Conservation (phyloP, 2,888 invertebrate species). For the Drosophila leonis region DNA sequence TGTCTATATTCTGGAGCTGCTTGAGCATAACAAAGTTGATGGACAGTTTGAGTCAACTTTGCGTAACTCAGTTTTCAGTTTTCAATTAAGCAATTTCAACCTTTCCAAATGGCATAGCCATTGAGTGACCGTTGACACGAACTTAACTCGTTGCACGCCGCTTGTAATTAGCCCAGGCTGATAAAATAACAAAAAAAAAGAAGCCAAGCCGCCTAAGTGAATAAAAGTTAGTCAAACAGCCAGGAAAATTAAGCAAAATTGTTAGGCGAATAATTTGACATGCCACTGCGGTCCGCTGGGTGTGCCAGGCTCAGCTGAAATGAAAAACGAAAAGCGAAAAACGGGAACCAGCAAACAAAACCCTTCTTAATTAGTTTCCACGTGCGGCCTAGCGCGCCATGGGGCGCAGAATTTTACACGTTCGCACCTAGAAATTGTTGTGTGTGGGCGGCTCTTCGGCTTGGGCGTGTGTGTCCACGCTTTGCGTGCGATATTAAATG, state of each 20-base stretch:
- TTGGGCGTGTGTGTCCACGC: conserved; percentile 45
- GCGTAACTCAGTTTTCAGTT: too few relatives aligned
- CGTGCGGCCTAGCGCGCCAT: conserved; percentile 28
- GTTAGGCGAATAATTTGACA: conserved; percentile 20
- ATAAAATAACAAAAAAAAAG: too few relatives aligned
- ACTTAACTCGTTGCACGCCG: too few relatives aligned
- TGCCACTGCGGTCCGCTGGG: conserved; percentile 18
- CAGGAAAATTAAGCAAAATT: conserved; percentile 21
- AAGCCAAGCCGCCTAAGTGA: too few relatives aligned
- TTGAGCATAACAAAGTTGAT: too few relatives aligned
- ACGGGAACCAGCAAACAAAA: conserved; percentile 17
- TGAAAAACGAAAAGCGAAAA: background rate
- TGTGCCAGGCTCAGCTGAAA: conserved; percentile 15
- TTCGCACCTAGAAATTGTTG: conserved; percentile 52
- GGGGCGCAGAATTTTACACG: conserved; percentile 49
- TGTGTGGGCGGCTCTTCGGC: conserved; percentile 3
- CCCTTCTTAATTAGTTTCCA: conserved; percentile 67
- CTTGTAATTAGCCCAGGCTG: too few relatives aligned
- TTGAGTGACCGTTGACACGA: too few relatives aligned
- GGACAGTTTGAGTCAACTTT: too few relatives aligned
- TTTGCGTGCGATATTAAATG: conserved; percentile 67
- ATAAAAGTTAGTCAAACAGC: conserved; percentile 15
- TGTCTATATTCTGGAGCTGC: too few relatives aligned
- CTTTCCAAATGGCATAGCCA: too few relatives aligned
- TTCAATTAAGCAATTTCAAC: too few relatives aligned